Conservation (phyloP, 2,888 invertebrate genomes). For the Dasypolia templi region DNA sequence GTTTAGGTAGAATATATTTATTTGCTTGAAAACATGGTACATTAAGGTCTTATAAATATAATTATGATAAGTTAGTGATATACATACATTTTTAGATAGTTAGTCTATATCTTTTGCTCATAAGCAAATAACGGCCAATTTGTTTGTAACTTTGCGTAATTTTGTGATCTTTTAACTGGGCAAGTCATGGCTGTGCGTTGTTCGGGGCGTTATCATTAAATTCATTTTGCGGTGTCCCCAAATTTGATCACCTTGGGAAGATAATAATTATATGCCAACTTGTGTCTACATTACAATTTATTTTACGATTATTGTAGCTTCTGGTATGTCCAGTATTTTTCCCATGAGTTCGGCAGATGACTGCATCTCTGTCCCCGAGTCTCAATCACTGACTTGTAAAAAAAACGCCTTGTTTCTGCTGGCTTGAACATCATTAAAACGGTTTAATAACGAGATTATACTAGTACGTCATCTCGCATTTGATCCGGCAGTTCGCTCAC, state of each 20-base stretch:
- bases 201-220: constrained; percentile 38
- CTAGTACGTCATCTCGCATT: constrained; percentile 24
- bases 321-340: too few relatives aligned
- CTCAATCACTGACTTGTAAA: not conserved
- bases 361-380: too few relatives aligned
- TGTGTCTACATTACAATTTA: not conserved
- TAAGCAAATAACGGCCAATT: constrained; percentile 38
- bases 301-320: not conserved
- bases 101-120: constrained; percentile 25
- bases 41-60: too few relatives aligned
- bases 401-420: not conserved
- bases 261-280: constrained; percentile 3
- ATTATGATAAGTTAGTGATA: constrained; percentile 27
- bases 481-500: constrained; percentile 49
- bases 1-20: too few relatives aligned
- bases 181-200: constrained; percentile 23
- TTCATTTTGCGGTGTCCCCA: constrained; percentile 30
- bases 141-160: constrained; percentile 47
- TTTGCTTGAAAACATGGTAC: too few relatives aligned
- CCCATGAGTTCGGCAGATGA: not conserved
- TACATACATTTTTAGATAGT: too few relatives aligned
- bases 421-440: constrained; percentile 27
- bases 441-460: constrained; percentile 32
- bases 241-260: constrained; percentile 16
- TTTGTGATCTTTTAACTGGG: constrained; percentile 39